phyloP scores from a whole-genome alignment of 2,888 invertebrate genomes.

The Cheiracanthium punctorium region DNA sequence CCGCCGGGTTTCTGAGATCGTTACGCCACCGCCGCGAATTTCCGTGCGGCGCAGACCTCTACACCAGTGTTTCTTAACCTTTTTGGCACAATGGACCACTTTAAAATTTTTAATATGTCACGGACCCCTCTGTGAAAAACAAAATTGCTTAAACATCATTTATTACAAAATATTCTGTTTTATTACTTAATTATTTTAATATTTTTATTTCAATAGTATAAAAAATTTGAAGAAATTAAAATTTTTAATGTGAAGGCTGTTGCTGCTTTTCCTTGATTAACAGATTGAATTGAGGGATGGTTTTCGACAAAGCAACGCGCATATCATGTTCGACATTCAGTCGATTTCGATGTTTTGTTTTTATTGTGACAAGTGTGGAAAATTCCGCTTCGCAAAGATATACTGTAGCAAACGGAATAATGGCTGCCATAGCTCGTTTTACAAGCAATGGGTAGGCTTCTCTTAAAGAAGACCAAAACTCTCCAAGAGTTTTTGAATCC shows the following conservation, averaged over 20 bases:
- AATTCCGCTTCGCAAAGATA: slow-evolving; percentile 45
- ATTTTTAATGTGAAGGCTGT: slow-evolving; percentile 47
- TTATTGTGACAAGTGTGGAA: slow-evolving; percentile 33
- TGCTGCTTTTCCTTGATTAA: slow-evolving; percentile 44
- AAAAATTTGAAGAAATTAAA: no score
- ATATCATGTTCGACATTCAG: slow-evolving; percentile 38
- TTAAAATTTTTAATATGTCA: no score
- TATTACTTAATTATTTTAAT: no score
- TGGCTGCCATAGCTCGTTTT: slow-evolving; percentile 41
- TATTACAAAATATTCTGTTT: no score
- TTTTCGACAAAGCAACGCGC: slow-evolving; percentile 44
- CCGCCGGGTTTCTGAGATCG: no score
- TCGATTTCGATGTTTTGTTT: slow-evolving; percentile 41
- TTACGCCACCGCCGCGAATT: no score
- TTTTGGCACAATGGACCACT: slow-evolving; percentile 48
- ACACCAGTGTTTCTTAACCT: slow-evolving; percentile 35
- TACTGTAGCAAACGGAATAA: slow-evolving; percentile 40
- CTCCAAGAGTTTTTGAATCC: no score
- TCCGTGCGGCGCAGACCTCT: no score
- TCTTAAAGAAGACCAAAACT: no score
- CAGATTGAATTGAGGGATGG: slow-evolving; percentile 42
- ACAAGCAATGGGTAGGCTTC: slow-evolving; percentile 45
- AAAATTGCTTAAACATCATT: no score
- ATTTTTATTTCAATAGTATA: no score
- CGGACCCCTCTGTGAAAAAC: no score